These are phyloP conservation scores for Spodoptera litura DNA, from an alignment of 1,140 invertebrate species.

Conservation along the genomic window DNA sequence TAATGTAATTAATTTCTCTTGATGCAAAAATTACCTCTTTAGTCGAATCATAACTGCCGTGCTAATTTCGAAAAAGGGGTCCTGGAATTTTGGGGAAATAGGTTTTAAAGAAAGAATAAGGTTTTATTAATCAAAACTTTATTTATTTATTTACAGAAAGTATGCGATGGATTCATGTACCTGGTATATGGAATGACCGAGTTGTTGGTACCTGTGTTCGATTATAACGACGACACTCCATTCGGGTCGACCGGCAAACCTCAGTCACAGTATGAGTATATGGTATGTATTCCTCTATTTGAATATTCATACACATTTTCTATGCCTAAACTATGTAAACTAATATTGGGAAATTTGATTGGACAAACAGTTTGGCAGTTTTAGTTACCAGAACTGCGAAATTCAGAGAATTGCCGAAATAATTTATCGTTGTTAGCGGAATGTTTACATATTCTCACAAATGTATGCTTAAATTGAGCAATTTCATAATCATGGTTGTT, in stretches of 20 bases:
- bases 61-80: too few species aligned
- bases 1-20: too few species aligned
- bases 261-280: conserved; percentile 51
- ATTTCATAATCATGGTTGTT: background rate
- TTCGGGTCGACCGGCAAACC: conserved; percentile 57
- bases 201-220: conserved; percentile 57
- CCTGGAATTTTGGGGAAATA: too few species aligned
- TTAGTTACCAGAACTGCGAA: conserved; percentile 20
- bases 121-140: background rate
- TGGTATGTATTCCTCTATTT: conserved; percentile 40
- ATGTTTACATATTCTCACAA: too few species aligned
- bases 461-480: too few species aligned
- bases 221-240: conserved; percentile 54
- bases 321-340: background rate
- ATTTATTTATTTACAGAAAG: conserved; percentile 49
- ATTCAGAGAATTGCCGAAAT: too few species aligned
- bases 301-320: background rate
- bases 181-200: conserved; percentile 64
- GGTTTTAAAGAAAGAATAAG: too few species aligned
- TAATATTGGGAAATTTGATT: background rate
- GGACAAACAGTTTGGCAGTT: background rate
- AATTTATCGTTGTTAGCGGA: too few species aligned
- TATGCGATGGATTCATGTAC: conserved; percentile 49
- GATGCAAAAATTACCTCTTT: too few species aligned
- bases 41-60: too few species aligned